Conservation (phyloP, 2,113 vertebrate genomes). For the Bujurquina vittata region DNA sequence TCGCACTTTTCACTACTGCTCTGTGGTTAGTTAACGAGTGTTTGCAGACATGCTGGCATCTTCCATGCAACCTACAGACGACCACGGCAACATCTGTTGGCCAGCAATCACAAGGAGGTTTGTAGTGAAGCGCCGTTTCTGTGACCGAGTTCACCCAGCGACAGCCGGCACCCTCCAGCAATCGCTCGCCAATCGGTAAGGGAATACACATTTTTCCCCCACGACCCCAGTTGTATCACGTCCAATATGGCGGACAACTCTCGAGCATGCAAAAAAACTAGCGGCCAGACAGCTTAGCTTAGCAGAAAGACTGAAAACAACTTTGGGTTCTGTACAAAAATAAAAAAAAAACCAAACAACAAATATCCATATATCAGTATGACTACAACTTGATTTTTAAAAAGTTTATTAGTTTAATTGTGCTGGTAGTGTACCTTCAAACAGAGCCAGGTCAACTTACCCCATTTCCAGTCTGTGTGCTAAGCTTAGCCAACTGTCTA, state of each 20-base stretch:
- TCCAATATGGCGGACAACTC: not conserved
- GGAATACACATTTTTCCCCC: not conserved
- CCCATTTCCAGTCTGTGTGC: not conserved
- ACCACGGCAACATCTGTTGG: not conserved
- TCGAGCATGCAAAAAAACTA: not conserved
- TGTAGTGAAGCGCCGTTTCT: not conserved
- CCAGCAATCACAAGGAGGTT: not conserved
- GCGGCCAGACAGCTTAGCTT: not conserved
- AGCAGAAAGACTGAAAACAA: not conserved
- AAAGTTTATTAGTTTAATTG: not conserved
- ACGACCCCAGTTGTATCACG: not conserved
- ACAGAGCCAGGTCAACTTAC: not conserved
- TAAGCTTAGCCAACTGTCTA: not conserved
- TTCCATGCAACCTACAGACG: not conserved
- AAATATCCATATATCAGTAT: not conserved
- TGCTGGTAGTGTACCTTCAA: not conserved
- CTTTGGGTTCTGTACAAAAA: not conserved
- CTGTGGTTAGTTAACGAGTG: not conserved
- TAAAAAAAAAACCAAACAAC: not conserved
- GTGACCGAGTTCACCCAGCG: not conserved
- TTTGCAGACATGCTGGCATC: not conserved
- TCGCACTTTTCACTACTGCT: not conserved
- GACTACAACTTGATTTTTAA: not conserved
- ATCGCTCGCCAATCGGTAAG: not conserved
- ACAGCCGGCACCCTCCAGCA: not conserved